These are phyloP conservation scores for Macropodus opercularis DNA, from an alignment of 2,797 vertebrate genomes.

Conservation along the genomic window DNA sequence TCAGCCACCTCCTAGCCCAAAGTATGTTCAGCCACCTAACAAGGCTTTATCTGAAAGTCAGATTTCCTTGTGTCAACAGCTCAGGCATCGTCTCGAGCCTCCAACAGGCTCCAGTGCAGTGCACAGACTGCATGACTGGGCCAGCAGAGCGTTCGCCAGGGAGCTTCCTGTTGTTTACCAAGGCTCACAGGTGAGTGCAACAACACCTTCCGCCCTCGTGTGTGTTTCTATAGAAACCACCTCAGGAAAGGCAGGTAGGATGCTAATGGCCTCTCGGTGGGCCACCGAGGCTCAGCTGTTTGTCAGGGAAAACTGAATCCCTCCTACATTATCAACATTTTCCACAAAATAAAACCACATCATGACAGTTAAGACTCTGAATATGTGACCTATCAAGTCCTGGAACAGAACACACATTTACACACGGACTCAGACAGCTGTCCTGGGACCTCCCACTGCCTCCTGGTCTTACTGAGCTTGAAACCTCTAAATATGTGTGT, in stretches of 20 bases:
- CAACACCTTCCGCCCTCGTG: conserved; percentile 62
- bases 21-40: conserved; percentile 30
- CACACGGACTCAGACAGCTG: conserved; percentile 9
- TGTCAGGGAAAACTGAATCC: conserved; percentile 45
- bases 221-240: conserved; percentile 85
- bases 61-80: conserved; percentile 31
- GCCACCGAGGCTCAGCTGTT: conserved; percentile 43
- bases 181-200: conserved; percentile 72
- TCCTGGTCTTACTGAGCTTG: not conserved
- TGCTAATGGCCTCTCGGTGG: conserved; percentile 80
- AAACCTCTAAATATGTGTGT: conserved; percentile 24
- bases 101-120: conserved; percentile 26
- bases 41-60: conserved; percentile 49
- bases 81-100: conserved; percentile 30
- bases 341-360: not conserved
- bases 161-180: conserved; percentile 65
- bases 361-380: not conserved
- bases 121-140: conserved; percentile 16
- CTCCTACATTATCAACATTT: conserved; percentile 14
- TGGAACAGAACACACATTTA: no score
- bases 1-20: conserved; percentile 17
- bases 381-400: not conserved
- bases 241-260: conserved; percentile 70
- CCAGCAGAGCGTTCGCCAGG: conserved; percentile 40
- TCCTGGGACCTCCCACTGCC: conserved; percentile 36